Percentiles rank a stretch among this genome's conserved stretches.
Evolutionary conservation across 2,113 vertebrate species (phyloP).

Genomic region (Cyphomyrus plagiostoma): DNA sequence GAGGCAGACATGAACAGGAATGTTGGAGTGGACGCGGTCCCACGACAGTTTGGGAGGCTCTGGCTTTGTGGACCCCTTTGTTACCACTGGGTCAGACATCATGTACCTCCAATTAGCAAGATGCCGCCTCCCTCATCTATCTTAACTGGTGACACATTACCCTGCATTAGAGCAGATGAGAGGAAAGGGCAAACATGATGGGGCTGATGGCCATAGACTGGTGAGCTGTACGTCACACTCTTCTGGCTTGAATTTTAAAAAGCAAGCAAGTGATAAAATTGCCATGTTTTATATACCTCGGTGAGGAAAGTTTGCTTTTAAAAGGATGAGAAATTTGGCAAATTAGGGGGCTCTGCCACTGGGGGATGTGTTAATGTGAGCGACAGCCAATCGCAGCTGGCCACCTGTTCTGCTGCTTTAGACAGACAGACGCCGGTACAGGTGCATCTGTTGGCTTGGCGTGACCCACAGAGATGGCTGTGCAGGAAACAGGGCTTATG

Average conservation of each 20-base stretch:
- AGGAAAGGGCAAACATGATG: conserved; percentile 71
- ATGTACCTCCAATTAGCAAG: conserved; percentile 72
- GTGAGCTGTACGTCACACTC: conserved; percentile 52
- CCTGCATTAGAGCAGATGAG: conserved; percentile 66
- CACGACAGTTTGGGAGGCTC: conserved; percentile 30
- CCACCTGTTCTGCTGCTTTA: conserved; percentile 54
- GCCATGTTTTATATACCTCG: not conserved
- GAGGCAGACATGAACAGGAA: not conserved
- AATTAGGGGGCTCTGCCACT: conserved; percentile 24
- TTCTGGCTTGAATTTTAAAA: conserved; percentile 53
- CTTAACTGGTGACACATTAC: conserved; percentile 75
- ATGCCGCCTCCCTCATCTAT: conserved; percentile 69
- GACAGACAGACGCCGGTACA: conserved; percentile 58
- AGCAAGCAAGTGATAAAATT: not conserved
- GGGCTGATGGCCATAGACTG: conserved; percentile 64
- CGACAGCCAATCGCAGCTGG: conserved; percentile 42
- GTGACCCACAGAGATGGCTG: not conserved
- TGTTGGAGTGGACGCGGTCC: conserved; percentile 22
- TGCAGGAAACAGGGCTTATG: conserved; percentile 10
- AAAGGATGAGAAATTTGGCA: conserved; percentile 24
- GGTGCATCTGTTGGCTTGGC: conserved; percentile 46
- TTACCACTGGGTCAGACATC: conserved; percentile 66
- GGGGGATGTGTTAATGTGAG: conserved; percentile 37
- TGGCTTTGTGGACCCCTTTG: conserved; percentile 45
- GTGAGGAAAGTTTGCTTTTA: not conserved